These are phyloP conservation scores for Cyclura pinguis DNA, from an alignment of 2,797 vertebrate genomes.

Conservation along the genomic window DNA sequence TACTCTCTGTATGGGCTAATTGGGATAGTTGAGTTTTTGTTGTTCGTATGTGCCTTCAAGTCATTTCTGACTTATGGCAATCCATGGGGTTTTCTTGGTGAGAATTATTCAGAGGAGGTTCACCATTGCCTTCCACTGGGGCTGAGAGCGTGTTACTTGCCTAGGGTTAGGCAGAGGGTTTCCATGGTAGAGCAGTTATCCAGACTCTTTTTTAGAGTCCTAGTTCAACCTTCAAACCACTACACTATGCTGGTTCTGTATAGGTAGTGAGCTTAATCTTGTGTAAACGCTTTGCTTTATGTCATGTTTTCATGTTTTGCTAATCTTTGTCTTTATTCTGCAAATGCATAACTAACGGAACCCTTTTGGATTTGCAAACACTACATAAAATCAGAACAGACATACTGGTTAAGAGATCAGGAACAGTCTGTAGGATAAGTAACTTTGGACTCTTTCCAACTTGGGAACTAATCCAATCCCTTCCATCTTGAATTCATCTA, in stretches of 20 bases:
- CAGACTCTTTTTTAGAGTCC: no score
- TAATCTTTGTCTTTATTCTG: slow-evolving; percentile 53
- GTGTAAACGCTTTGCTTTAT: slow-evolving; percentile 59
- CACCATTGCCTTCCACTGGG: no score
- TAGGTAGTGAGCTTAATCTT: slow-evolving; percentile 37
- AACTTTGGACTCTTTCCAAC: neutral
- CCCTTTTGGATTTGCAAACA: slow-evolving; percentile 55
- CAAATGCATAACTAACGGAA: slow-evolving; percentile 53
- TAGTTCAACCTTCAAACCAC: no score
- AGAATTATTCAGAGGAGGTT: no score
- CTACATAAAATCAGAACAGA: neutral
- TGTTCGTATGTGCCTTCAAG: no score
- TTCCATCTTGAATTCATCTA: neutral
- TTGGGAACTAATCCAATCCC: neutral
- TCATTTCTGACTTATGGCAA: no score
- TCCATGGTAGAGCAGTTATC: no score
- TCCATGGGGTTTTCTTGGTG: no score
- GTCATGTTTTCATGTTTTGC: slow-evolving; percentile 30
- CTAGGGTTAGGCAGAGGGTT: no score
- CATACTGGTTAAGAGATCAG: neutral
- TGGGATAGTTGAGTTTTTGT: slow-evolving; percentile 15
- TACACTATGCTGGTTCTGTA: no score
- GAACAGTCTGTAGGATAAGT: neutral
- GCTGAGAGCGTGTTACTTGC: no score
- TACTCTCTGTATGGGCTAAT: slow-evolving; percentile 10